These are phyloP conservation scores for Gallinago media DNA, from an alignment of 2,113 vertebrate genomes.

Conservation along the genomic window DNA sequence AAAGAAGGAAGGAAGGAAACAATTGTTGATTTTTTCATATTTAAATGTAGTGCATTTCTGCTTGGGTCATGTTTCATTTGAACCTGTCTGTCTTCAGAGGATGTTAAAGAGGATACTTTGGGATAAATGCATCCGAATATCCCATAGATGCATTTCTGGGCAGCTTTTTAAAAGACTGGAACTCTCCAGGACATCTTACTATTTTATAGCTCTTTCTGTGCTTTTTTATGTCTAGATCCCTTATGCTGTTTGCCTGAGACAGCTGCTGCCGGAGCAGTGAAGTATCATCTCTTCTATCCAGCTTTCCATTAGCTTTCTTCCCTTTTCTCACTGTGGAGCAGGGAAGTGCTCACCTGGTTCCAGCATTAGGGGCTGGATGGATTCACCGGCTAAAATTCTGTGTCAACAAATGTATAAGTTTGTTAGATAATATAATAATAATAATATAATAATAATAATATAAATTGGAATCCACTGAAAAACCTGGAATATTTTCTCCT, in stretches of 20 bases:
- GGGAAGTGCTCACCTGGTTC: not conserved
- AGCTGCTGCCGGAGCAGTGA: not conserved
- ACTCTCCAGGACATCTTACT: not conserved
- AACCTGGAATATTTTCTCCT: not conserved
- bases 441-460: no score
- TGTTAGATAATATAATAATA: not conserved
- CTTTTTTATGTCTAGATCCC: not conserved
- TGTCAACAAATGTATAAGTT: not conserved
- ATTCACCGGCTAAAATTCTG: not conserved
- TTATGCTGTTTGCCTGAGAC: not conserved
- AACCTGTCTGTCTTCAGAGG: not conserved
- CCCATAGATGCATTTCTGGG: not conserved
- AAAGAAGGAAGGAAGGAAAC: constrained; percentile 32
- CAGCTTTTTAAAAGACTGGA: not conserved
- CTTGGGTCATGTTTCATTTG: not conserved
- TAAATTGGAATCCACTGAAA: not conserved
- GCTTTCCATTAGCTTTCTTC: not conserved
- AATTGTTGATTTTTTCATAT: constrained; percentile 14
- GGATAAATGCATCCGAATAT: not conserved
- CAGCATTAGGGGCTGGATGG: not conserved
- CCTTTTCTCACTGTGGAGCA: not conserved
- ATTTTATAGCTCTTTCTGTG: not conserved
- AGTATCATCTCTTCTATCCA: not conserved
- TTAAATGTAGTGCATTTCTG: not conserved
- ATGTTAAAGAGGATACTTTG: not conserved